These are phyloP conservation scores for Climacteris rufus DNA, from an alignment of 2,113 vertebrate species.

Conservation along the genomic window DNA sequence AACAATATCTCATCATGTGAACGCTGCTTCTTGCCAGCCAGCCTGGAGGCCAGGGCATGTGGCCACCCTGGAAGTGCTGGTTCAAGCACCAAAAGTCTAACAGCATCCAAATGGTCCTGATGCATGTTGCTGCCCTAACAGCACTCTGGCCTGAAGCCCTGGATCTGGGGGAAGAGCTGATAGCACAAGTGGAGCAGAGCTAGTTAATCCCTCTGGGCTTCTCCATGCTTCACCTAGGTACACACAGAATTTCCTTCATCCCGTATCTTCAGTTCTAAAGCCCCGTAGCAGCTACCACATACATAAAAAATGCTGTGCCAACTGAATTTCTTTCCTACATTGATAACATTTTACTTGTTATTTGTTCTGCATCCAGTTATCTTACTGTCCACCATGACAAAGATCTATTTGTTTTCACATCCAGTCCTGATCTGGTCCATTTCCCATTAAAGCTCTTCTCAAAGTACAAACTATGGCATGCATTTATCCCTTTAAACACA, in stretches of 20 bases:
- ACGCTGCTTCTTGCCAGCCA: accelerated
- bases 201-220: background rate
- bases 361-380: background rate
- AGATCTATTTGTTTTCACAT: background rate
- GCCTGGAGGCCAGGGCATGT: background rate
- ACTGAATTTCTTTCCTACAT: background rate
- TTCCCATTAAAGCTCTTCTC: background rate
- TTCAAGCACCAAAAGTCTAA: background rate
- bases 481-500: background rate
- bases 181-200: background rate
- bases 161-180: background rate
- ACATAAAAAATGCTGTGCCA: background rate
- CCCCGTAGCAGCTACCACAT: background rate
- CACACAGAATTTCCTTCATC: background rate
- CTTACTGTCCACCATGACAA: background rate
- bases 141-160: background rate
- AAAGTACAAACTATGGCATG: background rate
- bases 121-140: background rate
- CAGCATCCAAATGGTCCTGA: background rate
- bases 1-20: background rate
- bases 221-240: background rate
- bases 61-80: accelerated
- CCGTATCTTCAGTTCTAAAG: background rate
- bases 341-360: background rate
- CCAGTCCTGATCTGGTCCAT: background rate